Evolutionary conservation across 2,113 vertebrate genomes (phyloP).

Genomic region (Phoenicopterus ruber): DNA sequence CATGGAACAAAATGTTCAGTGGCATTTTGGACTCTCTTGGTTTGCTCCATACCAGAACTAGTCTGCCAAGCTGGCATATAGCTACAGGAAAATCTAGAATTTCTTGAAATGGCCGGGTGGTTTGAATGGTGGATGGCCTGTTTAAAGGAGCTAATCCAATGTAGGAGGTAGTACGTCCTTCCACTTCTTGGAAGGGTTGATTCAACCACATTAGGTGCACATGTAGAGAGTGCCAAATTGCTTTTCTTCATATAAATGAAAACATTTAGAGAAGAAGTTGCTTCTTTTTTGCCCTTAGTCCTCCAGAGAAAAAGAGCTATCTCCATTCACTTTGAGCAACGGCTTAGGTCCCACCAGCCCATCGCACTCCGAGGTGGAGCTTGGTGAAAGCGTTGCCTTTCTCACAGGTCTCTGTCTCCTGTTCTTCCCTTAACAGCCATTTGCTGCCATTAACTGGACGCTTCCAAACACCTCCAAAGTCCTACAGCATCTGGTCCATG

Average conservation of each 20-base stretch:
- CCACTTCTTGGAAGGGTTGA: background rate
- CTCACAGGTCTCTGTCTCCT: background rate
- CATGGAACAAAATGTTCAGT: background rate
- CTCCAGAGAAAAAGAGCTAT: background rate
- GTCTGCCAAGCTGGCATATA: background rate
- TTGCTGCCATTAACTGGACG: background rate
- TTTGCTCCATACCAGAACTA: background rate
- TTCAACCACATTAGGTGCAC: background rate
- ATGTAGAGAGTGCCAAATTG: background rate
- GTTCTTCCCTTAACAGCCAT: background rate
- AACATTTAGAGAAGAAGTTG: background rate
- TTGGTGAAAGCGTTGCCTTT: background rate
- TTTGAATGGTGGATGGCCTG: background rate
- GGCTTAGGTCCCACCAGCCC: background rate
- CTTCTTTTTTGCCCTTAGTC: background rate
- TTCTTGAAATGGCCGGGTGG: background rate
- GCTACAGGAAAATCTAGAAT: background rate
- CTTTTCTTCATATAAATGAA: background rate
- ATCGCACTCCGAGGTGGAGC: background rate
- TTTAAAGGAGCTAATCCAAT: background rate
- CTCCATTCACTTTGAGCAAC: background rate
- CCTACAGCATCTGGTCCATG: slow-evolving; percentile 32
- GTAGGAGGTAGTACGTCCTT: background rate
- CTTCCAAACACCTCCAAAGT: slow-evolving; percentile 32
- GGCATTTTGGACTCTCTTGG: background rate